These are phyloP conservation scores for Corythornis cristatus DNA, from an alignment of 2,113 vertebrate genomes.

Conservation along the genomic window DNA sequence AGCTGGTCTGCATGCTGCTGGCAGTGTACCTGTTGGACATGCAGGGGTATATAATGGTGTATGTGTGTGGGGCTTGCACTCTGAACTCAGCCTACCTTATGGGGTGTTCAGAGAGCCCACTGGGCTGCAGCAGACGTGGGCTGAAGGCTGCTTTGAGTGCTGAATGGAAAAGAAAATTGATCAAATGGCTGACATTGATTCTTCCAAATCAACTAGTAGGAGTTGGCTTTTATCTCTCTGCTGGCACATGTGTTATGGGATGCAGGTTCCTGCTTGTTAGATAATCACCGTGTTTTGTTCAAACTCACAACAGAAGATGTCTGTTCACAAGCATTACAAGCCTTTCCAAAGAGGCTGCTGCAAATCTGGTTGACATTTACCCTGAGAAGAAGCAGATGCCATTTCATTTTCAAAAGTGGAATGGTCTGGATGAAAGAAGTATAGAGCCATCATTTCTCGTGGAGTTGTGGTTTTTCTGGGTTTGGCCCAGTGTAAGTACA, in stretches of 20 bases:
- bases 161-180: background rate
- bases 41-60: accelerated
- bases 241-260: background rate
- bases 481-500: background rate
- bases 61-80: background rate
- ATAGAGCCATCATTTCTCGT: background rate
- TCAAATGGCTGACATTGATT: constrained; percentile 11
- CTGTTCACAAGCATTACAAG: background rate
- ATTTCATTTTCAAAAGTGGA: background rate
- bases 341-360: background rate
- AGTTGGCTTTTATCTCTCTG: constrained; percentile 18
- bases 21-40: accelerated
- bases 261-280: constrained; percentile 51
- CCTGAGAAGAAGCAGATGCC: background rate
- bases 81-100: background rate
- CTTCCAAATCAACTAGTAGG: background rate
- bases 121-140: background rate
- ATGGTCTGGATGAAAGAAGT: background rate
- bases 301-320: background rate
- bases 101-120: background rate
- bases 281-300: background rate
- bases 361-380: background rate
- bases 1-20: accelerated
- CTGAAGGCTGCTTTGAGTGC: background rate
- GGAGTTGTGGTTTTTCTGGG: background rate